phyloP scores from a whole-genome alignment of 2,113 vertebrate species.

The Eptatretus burgeri region DNA sequence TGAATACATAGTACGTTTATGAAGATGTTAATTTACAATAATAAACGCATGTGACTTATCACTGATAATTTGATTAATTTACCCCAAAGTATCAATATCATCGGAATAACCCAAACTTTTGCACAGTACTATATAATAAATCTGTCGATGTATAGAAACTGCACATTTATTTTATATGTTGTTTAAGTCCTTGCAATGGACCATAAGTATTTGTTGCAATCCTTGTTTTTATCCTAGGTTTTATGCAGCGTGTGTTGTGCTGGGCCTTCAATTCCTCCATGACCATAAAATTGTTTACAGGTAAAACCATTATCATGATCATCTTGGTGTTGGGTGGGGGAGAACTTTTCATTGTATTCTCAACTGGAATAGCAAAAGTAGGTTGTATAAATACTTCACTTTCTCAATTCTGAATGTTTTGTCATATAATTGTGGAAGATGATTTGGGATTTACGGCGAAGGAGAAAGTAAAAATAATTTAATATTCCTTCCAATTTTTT shows the following conservation, averaged over 20 bases:
- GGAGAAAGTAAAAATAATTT: not conserved
- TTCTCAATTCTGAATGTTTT: not conserved
- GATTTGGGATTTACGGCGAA: not conserved
- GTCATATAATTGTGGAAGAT: not conserved
- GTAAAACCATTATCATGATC: conserved; percentile 17
- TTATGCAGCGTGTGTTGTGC: conserved; percentile 57
- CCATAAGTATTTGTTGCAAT: no score
- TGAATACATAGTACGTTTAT: no score
- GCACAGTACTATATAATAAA: no score
- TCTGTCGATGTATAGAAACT: no score
- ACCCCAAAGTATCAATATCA: no score
- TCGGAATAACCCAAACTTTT: no score
- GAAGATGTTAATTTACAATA: no score
- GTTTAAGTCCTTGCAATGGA: no score
- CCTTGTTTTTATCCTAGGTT: conserved; percentile 23
- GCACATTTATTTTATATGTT: no score
- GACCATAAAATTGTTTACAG: conserved; percentile 73
- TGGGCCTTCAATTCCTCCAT: conserved; percentile 74
- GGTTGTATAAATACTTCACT: not conserved
- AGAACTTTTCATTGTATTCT: conserved; percentile 10
- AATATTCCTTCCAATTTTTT: no score
- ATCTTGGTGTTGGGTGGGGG: conserved; percentile 9
- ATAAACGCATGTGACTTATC: no score
- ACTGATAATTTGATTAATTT: no score
- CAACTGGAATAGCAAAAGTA: not conserved